Evolutionary conservation across 2,888 invertebrate genomes (phyloP), one percentile per base, ranked within the genome.

Genomic region (Sabatieria punctata): DNA sequence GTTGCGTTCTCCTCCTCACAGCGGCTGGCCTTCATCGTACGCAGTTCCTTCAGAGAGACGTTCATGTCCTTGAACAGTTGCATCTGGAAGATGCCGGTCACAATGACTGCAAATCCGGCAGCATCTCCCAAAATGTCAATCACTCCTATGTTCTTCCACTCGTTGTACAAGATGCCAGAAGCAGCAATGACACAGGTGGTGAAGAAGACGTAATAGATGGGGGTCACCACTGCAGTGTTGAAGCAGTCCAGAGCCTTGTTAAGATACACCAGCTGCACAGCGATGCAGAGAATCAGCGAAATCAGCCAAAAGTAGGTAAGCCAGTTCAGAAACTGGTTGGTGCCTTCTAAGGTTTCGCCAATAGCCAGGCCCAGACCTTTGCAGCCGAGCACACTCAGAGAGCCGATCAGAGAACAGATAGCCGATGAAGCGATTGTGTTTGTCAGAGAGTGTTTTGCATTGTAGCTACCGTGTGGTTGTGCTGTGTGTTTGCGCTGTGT

Each of bases 181-280:
- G 85, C 84, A 18, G 80, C 70, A 52, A 91, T 81, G 2, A 89
- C 89, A 61, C 85, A 74, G 1, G 82, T 77, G 13, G 91, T 91
- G 65, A 93, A 93, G 71, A 86, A 79, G 0, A 93, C 89, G 70
- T 91, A 93, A 65, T 91, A 88, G 13, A 91, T 79, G 1, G 91
- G 89, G 6, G 88, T 91, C 0, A 93, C 89, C 55, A 91, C 75
- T 55, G 80, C 80, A 0, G 88, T 88, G 62, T 85, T 85, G 65
- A 88, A 93, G 40, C 84, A 76, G 64, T 93, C 91, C 50, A 93
- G 68, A 0, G 89, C 82, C 54, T 69, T 71, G 68, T 91, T 91
- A 45, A 91, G 72, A 69, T 88, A 91, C 66, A 84, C 85, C 82
- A 91, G 85, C 71, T 93, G 91, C 48, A 85, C 73, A 57, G 78